Base-by-base conservation (phyloP, 2,888 invertebrate genomes). In the Apotomis turbidana region DNA sequence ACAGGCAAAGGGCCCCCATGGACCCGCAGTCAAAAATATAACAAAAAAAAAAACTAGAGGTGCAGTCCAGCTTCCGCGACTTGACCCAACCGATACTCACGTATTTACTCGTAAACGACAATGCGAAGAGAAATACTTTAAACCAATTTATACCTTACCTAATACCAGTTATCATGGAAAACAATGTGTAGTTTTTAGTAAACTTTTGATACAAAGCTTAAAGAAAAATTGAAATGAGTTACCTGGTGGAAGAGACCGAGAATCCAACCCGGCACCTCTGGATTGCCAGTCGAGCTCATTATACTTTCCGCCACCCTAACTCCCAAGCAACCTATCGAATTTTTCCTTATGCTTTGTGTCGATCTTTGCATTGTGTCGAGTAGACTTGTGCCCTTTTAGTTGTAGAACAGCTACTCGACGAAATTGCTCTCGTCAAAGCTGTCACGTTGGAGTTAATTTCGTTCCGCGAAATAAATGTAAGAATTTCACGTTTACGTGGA, bases 391-490 rank as follows among this genome's bases (percentile, higher is more conserved):
- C 46, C 57, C 4, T n/a, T 57, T 46, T 27, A 9, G 9, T 9
- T 57, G n/a, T 46, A 5, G n/a, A 46, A 8, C 12, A n/a, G 44
- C 36, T 55, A 49, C 49, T 52, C 52, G 64, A 64, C 15, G 52
- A 64, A 64, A 66, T 57, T 57, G 55, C 66, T 66, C 36, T 66
- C 66, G 44, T 46, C 66, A 66, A 49, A 66, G 36, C 66, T 66
- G 66, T 66, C 66, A 66, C 66, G 55, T 44, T 36, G n/a, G 27
- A 57, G 46, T 57, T 66, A 66, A 66, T 66, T 66, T 66, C n/a
- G 49, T 15, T 57, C n/a, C n/a, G 66, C 46, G 46, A 57, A 66
- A 55, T 15, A 62, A 27, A 57, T 36, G 66, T 8, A 63, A 52
- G 63, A 66, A 66, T 66, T 66, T 57, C 46, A 27, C 55, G 55